These are phyloP conservation scores for Proterorhinus semilunaris DNA, from an alignment of 2,113 vertebrate genomes.

Conservation along the genomic window DNA sequence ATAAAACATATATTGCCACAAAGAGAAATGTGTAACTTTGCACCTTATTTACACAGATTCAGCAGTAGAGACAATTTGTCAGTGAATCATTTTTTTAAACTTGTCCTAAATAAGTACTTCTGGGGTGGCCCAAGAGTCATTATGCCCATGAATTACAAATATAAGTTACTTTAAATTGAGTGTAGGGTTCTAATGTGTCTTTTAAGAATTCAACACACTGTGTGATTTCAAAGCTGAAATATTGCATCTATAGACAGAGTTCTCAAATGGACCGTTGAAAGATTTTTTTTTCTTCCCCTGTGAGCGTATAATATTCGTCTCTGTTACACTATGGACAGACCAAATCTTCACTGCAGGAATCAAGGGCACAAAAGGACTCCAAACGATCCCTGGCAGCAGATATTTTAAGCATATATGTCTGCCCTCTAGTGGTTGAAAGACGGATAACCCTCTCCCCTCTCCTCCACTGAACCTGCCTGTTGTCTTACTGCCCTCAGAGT, in stretches of 20 bases:
- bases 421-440: conserved; percentile 58
- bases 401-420: conserved; percentile 14
- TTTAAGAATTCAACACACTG: too few relatives aligned
- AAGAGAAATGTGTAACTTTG: too few relatives aligned
- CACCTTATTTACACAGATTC: too few relatives aligned
- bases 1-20: too few relatives aligned
- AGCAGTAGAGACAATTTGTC: too few relatives aligned
- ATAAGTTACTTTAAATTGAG: too few relatives aligned
- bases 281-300: background rate
- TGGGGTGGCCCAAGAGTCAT: too few relatives aligned
- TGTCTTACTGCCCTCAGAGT: background rate
- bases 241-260: background rate
- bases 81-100: too few relatives aligned
- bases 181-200: too few relatives aligned
- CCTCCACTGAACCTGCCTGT: conserved; percentile 3
- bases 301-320: background rate
- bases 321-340: background rate
- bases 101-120: too few relatives aligned
- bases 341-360: background rate
- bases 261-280: background rate
- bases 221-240: too few relatives aligned
- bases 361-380: background rate
- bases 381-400: conserved; percentile 5
- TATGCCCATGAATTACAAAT: too few relatives aligned
- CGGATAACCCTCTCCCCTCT: background rate